phyloP scores from a whole-genome alignment of 2,113 vertebrate species.

The Istiophorus platypterus region DNA sequence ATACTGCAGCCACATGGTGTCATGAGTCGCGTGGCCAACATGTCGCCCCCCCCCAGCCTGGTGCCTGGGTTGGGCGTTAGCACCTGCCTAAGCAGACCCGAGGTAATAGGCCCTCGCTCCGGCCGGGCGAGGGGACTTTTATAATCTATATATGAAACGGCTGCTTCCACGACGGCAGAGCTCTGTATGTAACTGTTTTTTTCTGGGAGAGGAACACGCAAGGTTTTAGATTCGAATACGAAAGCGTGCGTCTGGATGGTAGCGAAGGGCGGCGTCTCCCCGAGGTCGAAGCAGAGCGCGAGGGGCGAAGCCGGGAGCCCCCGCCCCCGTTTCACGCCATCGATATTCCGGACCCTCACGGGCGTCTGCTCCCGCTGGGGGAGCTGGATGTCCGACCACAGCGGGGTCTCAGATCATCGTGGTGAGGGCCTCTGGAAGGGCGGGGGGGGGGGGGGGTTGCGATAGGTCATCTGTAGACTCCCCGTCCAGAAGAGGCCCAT shows the following conservation, averaged over 20 bases:
- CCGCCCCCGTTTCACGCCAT: constrained; percentile 72
- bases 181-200: no score
- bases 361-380: constrained; percentile 50
- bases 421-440: constrained; percentile 25
- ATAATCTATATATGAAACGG: no score
- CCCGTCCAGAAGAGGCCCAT: no score
- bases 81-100: neutral
- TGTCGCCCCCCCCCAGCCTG: constrained; percentile 19
- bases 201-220: no score
- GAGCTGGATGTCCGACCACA: constrained; percentile 67
- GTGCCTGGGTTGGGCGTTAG: neutral
- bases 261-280: no score
- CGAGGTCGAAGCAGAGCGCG: constrained; percentile 8
- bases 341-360: constrained; percentile 70
- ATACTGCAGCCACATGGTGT: constrained; percentile 66
- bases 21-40: constrained; percentile 57
- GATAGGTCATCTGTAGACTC: no score
- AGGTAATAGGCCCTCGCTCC: neutral
- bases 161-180: no score
- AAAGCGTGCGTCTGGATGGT: no score
- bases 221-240: neutral
- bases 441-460: constrained; percentile 37
- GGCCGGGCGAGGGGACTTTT: no score
- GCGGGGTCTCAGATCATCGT: constrained; percentile 57
- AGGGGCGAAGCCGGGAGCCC: constrained; percentile 41